Percentiles rank a stretch among this genome's conserved stretches.
These are phyloP conservation scores for Phataginus tetradactyla DNA, from an alignment of 2,797 vertebrate genomes.

Conservation along the genomic window DNA sequence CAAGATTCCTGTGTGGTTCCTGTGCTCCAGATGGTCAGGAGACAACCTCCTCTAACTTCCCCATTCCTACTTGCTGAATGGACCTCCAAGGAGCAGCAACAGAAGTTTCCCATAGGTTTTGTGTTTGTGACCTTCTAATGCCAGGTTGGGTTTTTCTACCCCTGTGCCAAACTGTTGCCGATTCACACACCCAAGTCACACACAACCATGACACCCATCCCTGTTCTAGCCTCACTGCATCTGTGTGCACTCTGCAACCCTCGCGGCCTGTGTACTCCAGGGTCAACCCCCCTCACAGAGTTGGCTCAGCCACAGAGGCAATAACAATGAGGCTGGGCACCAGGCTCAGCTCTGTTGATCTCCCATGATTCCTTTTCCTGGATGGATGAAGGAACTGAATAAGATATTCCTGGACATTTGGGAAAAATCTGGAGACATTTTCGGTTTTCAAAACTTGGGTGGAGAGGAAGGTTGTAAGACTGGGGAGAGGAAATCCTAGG, in stretches of 20 bases:
- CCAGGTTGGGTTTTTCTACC: not conserved
- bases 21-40: not conserved
- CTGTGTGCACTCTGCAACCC: not conserved
- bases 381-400: not conserved
- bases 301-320: too few species aligned
- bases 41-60: not conserved
- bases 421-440: not conserved
- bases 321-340: not conserved
- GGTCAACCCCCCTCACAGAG: not conserved
- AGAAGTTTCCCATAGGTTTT: not conserved
- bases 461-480: too few species aligned
- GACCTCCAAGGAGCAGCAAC: not conserved
- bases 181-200: not conserved
- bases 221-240: not conserved
- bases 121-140: not conserved
- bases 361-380: not conserved
- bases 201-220: not conserved
- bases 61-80: not conserved
- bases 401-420: not conserved
- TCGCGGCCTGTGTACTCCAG: not conserved
- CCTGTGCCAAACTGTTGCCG: not conserved
- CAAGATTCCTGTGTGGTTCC: not conserved
- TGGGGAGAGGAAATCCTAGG: too few species aligned
- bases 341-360: not conserved
- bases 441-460: not conserved